Conservation (phyloP, 2,113 vertebrate genomes). For the Microcebus griseorufus region DNA sequence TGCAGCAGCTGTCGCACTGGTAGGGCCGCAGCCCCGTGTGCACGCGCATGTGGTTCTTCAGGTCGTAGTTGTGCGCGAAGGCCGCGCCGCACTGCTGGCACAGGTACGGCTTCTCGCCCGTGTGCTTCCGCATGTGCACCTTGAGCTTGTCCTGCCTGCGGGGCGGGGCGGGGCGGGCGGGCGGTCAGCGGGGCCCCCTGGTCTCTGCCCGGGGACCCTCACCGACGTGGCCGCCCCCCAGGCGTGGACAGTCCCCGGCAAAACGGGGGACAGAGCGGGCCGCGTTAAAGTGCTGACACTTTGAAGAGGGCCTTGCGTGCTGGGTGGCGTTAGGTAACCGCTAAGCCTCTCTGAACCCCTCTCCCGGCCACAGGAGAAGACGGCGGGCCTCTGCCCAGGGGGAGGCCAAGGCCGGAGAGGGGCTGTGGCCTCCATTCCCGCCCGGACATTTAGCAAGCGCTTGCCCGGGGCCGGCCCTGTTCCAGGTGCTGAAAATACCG, state of each 20-base stretch:
- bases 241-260: too few species aligned
- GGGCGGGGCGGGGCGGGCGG: neutral
- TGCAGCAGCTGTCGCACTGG: constrained; percentile 98
- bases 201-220: neutral
- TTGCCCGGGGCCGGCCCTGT: neutral
- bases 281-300: neutral
- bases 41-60: constrained; percentile 99
- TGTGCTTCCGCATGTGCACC: constrained; percentile 99
- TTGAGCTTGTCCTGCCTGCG: constrained; percentile 99
- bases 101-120: constrained; percentile 98
- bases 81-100: constrained; percentile 98
- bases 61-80: constrained; percentile 99
- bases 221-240: neutral
- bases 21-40: constrained; percentile 98
- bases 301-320: neutral
- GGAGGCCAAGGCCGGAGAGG: neutral
- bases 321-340: neutral
- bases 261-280: neutral
- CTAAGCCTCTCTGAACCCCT: neutral
- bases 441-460: neutral
- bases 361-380: neutral
- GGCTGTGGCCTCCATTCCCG: neutral
- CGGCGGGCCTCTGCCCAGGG: neutral
- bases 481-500: neutral
- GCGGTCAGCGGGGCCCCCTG: too few species aligned